Evolutionary conservation across 2,113 vertebrate genomes (phyloP).

Genomic region (Syrmaticus mikado): DNA sequence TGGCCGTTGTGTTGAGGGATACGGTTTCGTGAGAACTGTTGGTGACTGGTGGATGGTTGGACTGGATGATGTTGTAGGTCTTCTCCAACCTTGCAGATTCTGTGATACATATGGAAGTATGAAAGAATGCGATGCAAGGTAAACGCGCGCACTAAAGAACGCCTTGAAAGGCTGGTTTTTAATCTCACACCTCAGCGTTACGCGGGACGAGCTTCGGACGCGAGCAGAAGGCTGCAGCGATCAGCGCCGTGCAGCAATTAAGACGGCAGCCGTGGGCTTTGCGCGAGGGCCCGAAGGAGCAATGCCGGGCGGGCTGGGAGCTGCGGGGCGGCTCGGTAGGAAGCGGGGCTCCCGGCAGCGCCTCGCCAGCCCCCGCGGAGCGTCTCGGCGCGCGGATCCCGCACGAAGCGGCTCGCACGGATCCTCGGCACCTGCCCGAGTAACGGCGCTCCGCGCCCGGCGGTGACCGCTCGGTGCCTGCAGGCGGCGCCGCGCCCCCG

Average conservation of each 20-base stretch:
- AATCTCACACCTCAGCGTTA: neutral
- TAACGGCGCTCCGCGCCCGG: neutral
- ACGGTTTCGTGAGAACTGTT: too few relatives aligned
- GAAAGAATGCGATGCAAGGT: neutral
- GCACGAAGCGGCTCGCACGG: neutral
- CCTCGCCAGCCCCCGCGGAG: neutral
- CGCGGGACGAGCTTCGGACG: neutral
- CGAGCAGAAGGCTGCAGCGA: neutral
- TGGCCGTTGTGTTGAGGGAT: too few relatives aligned
- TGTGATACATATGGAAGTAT: neutral
- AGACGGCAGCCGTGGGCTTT: accelerated
- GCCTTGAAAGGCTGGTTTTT: neutral
- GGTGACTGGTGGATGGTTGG: too few relatives aligned
- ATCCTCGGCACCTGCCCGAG: neutral
- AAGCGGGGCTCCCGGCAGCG: neutral
- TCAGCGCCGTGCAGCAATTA: accelerated
- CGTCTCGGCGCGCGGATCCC: neutral
- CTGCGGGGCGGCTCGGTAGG: accelerated
- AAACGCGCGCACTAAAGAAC: neutral
- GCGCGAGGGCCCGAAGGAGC: accelerated
- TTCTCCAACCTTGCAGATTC: too few relatives aligned
- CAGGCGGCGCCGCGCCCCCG: neutral
- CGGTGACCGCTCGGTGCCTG: neutral
- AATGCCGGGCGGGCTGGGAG: accelerated
- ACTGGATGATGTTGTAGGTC: too few relatives aligned